phyloP scores from a whole-genome alignment of 2,797 vertebrate species.

The Spinus olivaceus region DNA sequence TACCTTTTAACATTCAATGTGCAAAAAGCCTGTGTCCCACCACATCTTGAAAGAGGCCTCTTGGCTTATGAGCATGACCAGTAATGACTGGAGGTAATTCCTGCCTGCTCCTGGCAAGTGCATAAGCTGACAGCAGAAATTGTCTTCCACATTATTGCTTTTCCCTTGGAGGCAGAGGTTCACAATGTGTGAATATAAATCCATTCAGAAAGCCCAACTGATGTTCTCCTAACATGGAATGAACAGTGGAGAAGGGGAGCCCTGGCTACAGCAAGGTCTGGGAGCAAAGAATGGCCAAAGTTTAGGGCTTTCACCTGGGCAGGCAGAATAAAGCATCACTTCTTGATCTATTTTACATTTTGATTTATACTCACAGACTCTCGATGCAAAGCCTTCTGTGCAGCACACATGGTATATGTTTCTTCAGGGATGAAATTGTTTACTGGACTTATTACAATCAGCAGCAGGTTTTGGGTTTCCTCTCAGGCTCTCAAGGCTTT shows the following conservation, averaged over 20 bases:
- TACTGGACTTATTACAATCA: not conserved
- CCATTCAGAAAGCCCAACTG: not conserved
- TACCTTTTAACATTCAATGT: constrained; percentile 10
- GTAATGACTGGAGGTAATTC: not conserved
- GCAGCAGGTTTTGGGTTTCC: not conserved
- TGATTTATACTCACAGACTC: not conserved
- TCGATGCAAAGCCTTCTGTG: not conserved
- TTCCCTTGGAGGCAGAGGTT: not conserved
- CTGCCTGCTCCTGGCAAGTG: not conserved
- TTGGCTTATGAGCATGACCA: not conserved
- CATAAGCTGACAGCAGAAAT: not conserved
- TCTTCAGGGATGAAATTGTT: not conserved
- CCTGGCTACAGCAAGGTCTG: not conserved
- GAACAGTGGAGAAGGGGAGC: not conserved
- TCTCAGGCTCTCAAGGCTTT: not conserved
- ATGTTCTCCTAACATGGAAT: not conserved
- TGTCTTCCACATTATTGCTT: not conserved
- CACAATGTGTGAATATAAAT: not conserved
- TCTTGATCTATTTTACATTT: not conserved
- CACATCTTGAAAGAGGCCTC: not conserved
- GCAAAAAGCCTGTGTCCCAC: not conserved
- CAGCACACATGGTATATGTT: not conserved
- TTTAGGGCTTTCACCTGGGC: not conserved
- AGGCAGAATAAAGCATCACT: not conserved
- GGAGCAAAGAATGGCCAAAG: not conserved